Evolutionary conservation across 2,888 invertebrate genomes (phyloP).

Genomic region (Cyclophora punctaria): DNA sequence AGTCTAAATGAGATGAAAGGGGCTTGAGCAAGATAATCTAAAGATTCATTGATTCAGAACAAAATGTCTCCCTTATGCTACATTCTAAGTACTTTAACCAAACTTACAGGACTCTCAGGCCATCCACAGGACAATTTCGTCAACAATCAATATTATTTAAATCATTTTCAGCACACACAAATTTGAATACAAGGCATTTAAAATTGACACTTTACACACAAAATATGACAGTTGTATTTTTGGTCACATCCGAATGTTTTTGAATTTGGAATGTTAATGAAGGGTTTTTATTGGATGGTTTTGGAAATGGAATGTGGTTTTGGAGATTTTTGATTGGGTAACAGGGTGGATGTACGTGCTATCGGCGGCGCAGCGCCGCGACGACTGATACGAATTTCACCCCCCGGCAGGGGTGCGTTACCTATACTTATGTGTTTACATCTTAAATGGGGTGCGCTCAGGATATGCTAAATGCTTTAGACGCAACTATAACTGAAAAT

Average conservation of each 20-base stretch:
- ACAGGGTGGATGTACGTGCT: conserved; percentile 30
- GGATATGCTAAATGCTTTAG: conserved; percentile 29
- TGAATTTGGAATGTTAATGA: conserved; percentile 1
- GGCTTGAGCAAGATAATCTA: not conserved
- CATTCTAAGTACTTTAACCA: not conserved
- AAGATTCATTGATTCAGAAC: not conserved
- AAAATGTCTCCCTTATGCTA: not conserved
- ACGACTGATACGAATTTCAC: conserved; percentile 45
- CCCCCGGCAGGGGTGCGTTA: conserved; percentile 34
- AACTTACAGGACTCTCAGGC: conserved; percentile 4
- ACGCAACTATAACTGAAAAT: not conserved
- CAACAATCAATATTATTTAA: conserved; percentile 13
- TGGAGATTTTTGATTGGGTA: conserved; percentile 2
- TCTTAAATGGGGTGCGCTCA: conserved; percentile 64
- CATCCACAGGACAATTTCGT: conserved; percentile 4
- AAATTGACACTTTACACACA: conserved; percentile 12
- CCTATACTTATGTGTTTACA: conserved; percentile 69
- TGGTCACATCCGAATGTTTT: conserved; percentile 5
- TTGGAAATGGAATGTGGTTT: conserved; percentile 2
- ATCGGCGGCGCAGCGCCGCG: conserved; percentile 53
- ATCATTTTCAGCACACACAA: conserved; percentile 6
- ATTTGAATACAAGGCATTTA: conserved; percentile 13
- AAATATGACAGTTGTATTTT: conserved; percentile 6
- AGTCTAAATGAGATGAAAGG: not conserved
- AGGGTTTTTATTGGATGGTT: not conserved